Evolutionary conservation across 23 tunicate genomes (phyloP).

Genomic region (Ascidia mentula): DNA sequence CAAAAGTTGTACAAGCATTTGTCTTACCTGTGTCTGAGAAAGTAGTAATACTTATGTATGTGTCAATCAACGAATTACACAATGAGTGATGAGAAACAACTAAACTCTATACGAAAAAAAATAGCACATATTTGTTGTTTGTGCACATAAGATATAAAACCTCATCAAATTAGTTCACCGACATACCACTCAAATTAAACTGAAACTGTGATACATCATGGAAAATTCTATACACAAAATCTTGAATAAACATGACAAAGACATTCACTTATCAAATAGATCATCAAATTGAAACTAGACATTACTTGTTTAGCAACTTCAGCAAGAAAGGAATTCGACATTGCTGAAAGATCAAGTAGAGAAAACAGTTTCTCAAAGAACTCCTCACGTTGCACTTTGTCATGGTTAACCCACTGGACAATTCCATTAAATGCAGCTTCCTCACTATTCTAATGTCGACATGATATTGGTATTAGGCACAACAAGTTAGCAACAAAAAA

Average conservation of each 20-base stretch:
- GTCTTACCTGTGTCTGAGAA: background rate
- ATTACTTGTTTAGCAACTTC: background rate
- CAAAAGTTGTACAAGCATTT: background rate
- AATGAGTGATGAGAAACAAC: background rate
- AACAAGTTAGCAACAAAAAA: no score
- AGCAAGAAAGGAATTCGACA: background rate
- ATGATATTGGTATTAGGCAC: no score
- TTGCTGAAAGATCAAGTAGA: background rate
- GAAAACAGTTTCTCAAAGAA: background rate
- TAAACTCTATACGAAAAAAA: background rate
- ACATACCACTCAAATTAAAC: no score
- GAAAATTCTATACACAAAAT: no score
- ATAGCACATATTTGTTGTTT: background rate
- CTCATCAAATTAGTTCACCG: no score
- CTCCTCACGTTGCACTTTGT: background rate
- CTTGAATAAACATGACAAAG: no score
- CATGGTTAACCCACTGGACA: background rate
- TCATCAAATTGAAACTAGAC: background rate
- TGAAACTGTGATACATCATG: no score
- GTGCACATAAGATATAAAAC: no score
- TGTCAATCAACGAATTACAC: background rate
- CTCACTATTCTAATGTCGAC: background rate
- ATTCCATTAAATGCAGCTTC: background rate
- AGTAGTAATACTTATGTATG: background rate
- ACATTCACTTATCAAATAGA: no score